Percentiles rank a stretch among this genome's conserved stretches.
Evolutionary conservation across 2,888 invertebrate species (phyloP).

Genomic region (Erebia palarica): DNA sequence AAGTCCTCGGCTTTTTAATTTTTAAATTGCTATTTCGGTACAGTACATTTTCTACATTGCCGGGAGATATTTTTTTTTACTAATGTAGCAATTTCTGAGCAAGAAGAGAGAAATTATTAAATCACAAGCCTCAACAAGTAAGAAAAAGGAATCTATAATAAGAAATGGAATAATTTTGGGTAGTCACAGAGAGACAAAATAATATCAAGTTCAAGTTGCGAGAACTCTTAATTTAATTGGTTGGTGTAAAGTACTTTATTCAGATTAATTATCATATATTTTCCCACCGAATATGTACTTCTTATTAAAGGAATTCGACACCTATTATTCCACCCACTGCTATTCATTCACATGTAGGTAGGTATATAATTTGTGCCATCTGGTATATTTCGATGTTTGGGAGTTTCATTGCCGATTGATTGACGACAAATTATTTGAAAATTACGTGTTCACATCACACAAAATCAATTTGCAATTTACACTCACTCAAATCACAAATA

Average conservation of each 20-base stretch:
- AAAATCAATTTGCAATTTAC: too few relatives aligned
- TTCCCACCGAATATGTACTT: not conserved
- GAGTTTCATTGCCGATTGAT: constrained; percentile 2
- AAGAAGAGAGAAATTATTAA: too few relatives aligned
- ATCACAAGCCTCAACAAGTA: too few relatives aligned
- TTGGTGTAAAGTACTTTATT: not conserved
- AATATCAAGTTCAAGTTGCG: not conserved
- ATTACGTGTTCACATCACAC: not conserved
- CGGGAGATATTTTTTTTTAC: too few relatives aligned
- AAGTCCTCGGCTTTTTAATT: too few relatives aligned
- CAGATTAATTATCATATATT: not conserved
- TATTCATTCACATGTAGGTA: not conserved
- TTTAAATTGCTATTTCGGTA: too few relatives aligned
- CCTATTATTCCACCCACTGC: constrained; percentile 11
- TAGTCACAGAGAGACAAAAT: too few relatives aligned
- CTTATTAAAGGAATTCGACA: constrained; percentile 1
- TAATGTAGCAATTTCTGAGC: too few relatives aligned
- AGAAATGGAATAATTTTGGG: too few relatives aligned
- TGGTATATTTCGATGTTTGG: not conserved
- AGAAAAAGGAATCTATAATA: too few relatives aligned
- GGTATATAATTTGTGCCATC: not conserved
- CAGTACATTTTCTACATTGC: too few relatives aligned
- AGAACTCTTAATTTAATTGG: not conserved
- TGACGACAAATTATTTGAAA: not conserved
- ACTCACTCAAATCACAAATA: too few relatives aligned